These are phyloP conservation scores for Eutrigla gurnardus DNA, from an alignment of 2,797 vertebrate species.

Conservation along the genomic window DNA sequence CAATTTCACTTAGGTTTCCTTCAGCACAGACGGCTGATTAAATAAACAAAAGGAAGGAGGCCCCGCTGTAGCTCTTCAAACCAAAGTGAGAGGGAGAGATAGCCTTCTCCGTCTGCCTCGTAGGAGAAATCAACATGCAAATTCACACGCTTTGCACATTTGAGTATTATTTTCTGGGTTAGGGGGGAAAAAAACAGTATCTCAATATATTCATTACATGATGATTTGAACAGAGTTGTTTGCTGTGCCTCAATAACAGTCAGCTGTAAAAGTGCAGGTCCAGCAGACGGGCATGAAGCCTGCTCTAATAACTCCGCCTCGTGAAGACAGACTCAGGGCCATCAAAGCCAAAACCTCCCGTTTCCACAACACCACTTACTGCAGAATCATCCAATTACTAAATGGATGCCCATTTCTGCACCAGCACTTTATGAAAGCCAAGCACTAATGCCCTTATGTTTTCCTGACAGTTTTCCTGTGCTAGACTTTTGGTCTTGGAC, in stretches of 20 bases:
- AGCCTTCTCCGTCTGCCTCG: slow-evolving; percentile 25
- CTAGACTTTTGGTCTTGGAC: background rate
- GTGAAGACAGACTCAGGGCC: background rate
- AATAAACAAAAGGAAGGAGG: slow-evolving; percentile 55
- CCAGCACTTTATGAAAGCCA: background rate
- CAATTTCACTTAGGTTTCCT: slow-evolving; percentile 55
- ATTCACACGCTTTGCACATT: slow-evolving; percentile 18
- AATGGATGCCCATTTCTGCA: background rate
- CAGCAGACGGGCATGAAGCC: no score
- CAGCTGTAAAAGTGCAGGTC: background rate
- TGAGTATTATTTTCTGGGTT: background rate
- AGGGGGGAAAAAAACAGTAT: background rate
- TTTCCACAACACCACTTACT: background rate
- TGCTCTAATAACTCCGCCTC: background rate
- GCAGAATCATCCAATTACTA: background rate
- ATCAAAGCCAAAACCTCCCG: background rate
- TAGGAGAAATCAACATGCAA: slow-evolving; percentile 45
- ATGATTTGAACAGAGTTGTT: background rate
- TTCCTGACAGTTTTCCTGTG: background rate
- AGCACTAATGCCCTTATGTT: background rate
- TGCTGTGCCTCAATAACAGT: background rate
- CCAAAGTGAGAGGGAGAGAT: slow-evolving; percentile 20
- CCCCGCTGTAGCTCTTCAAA: slow-evolving; percentile 33
- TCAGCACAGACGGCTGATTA: slow-evolving; percentile 49
- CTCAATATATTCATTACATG: background rate